Evolutionary conservation across 1,140 invertebrate genomes (phyloP).

Genomic region (Drosophila fuyamai): DNA sequence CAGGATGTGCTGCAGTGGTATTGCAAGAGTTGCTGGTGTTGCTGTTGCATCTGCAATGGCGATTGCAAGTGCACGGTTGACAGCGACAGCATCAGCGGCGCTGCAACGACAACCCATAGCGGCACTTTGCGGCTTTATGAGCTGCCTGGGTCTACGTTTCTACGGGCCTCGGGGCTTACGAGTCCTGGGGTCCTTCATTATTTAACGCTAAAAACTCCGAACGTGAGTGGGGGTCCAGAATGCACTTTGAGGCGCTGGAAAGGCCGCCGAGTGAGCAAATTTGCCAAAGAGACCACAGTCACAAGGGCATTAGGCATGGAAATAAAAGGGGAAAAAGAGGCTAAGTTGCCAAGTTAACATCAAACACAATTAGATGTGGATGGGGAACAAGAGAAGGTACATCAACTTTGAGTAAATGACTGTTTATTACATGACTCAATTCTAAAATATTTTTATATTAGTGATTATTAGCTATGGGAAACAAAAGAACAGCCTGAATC

Average conservation of each 20-base stretch:
- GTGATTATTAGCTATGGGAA: too few species aligned
- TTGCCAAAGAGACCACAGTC: conserved; percentile 5
- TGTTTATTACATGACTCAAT: too few species aligned
- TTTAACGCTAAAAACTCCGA: conserved; percentile 32
- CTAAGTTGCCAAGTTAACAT: background rate
- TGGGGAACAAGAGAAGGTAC: too few species aligned
- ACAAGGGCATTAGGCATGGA: background rate
- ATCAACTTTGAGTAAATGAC: too few species aligned
- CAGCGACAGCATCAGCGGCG: conserved; percentile 4
- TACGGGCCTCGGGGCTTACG: background rate
- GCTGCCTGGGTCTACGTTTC: background rate
- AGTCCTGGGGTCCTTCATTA: conserved; percentile 31
- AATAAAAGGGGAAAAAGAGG: background rate
- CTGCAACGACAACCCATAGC: conserved; percentile 31
- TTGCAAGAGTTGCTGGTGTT: conserved; percentile 9
- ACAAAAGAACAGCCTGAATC: too few species aligned
- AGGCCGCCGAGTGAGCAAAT: conserved; percentile 4
- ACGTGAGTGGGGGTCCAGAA: background rate
- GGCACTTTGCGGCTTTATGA: conserved; percentile 53
- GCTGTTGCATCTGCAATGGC: conserved; percentile 4
- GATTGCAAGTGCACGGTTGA: conserved; percentile 13
- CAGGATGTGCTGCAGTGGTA: background rate
- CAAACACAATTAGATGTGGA: background rate
- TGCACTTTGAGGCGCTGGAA: conserved; percentile 1
- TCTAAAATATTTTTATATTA: too few species aligned